Base-by-base conservation (phyloP, 2,113 vertebrate species). In the Reinhardtius hippoglossoides region DNA sequence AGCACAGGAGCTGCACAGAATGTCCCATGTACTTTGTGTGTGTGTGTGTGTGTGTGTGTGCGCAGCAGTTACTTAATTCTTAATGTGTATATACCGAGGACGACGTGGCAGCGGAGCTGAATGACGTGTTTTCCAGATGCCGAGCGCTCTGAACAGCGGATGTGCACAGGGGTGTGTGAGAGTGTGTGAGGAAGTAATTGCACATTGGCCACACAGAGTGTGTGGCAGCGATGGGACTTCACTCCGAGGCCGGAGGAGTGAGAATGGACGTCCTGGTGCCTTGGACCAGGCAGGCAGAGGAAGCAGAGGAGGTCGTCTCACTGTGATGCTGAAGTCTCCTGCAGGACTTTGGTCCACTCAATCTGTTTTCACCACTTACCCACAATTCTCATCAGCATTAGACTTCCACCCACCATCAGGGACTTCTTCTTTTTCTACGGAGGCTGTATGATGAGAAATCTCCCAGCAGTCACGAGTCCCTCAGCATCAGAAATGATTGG, bases 1-100 rank as follows among this genome's bases (percentile, higher is more conserved):
- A 68, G 74, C 87, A 76, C 64, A 31, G 74, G 71, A 87, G 85
- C 74, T 67, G 42, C 65, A 56, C 81, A 74, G 84, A 89, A 87
- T 87, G 88, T 91, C 88, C 81, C 84, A 58, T 56, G 75, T 65
- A 82, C 85, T 78, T 37, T 31, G 24, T 80, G 54, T 73, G 71
- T 67, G 71, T 71, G 81, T 40, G 59, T 56, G 68, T 52, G 74
- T 62, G 61, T 73, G 81, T 40, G 62, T 62, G 58, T 64, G 74
- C n/a, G 61, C 71, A 72, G 80, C 70, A 79, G 16, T 67, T 27
- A 2, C 40, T 85, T 56, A 78, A 14, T 14, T 14, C 66, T 78
- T 63, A 71, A 76, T 44, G 62, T 86, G 80, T 89, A 82, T 81
- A 78, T 83, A 80, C 27, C 68, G 69, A 68, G 37, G 58, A 55